Conservation (phyloP, 2,888 invertebrate genomes). For the Acronicta alni region DNA sequence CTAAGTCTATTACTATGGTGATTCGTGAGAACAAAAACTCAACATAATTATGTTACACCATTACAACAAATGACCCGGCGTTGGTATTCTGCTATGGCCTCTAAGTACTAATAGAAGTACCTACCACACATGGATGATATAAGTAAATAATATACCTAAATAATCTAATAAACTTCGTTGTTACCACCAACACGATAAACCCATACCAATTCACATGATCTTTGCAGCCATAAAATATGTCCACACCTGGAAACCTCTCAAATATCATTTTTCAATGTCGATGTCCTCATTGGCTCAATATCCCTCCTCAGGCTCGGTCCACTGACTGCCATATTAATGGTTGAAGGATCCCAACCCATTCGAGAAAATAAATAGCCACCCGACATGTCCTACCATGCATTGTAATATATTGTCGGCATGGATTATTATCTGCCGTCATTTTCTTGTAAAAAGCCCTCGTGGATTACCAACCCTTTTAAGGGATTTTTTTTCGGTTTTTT, state of each 20-base stretch:
- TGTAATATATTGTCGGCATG: slow-evolving; percentile 79
- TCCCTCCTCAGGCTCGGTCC: slow-evolving; percentile 75
- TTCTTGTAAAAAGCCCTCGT: slow-evolving; percentile 61
- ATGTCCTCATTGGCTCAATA: slow-evolving; percentile 71
- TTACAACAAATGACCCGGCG: too few relatives aligned
- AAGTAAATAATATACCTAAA: too few relatives aligned
- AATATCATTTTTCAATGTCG: slow-evolving; percentile 83
- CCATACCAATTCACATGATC: slow-evolving; percentile 35
- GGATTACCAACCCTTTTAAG: slow-evolving; percentile 54
- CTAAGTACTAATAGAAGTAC: too few relatives aligned
- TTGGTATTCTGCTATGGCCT: too few relatives aligned
- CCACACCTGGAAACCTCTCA: slow-evolving; percentile 67
- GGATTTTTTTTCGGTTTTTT: slow-evolving; percentile 41
- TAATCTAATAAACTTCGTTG: background rate
- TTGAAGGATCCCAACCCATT: slow-evolving; percentile 71
- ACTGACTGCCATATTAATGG: slow-evolving; percentile 85
- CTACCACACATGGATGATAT: too few relatives aligned
- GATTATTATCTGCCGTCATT: slow-evolving; percentile 77
- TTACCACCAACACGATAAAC: slow-evolving; percentile 19
- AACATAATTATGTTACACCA: too few relatives aligned
- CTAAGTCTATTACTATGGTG: too few relatives aligned
- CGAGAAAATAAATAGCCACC: slow-evolving; percentile 82
- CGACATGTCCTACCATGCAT: slow-evolving; percentile 83
- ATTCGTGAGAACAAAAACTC: too few relatives aligned
- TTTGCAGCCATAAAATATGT: slow-evolving; percentile 22